Percentiles rank a stretch among this genome's conserved stretches.
Evolutionary conservation across 2,113 vertebrate species (phyloP).

Genomic region (Pedetes capensis): DNA sequence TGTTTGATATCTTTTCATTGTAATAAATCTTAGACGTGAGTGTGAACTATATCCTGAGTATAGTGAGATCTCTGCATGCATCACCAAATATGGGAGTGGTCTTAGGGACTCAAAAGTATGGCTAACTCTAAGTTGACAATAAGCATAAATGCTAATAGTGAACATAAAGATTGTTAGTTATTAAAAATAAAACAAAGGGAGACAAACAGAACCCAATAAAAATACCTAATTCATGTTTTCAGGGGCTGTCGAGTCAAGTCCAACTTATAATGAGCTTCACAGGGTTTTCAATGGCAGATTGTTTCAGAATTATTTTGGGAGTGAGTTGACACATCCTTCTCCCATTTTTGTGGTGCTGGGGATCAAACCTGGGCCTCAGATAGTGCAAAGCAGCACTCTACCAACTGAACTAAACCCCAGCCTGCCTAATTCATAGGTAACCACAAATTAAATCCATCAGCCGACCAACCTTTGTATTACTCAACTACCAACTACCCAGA

Average conservation of each 20-base stretch:
- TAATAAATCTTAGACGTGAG: background rate
- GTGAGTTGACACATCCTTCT: no score
- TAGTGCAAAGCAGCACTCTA: no score
- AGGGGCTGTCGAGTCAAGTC: no score
- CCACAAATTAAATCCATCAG: conserved; percentile 14
- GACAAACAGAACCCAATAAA: background rate
- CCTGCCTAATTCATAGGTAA: background rate
- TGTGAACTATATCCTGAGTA: background rate
- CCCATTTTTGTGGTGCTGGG: no score
- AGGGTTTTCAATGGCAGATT: no score
- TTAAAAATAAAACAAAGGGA: conserved; percentile 17
- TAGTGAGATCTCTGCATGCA: background rate
- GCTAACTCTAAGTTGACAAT: background rate
- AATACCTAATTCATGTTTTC: background rate
- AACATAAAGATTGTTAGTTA: background rate
- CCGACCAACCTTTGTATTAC: background rate
- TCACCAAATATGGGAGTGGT: background rate
- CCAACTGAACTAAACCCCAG: no score
- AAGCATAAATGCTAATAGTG: background rate
- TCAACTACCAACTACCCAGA: background rate
- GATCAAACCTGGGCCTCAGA: no score
- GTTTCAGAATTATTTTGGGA: no score
- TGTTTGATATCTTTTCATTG: background rate
- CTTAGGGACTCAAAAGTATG: background rate
- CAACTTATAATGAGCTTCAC: no score